Percentiles rank a stretch among this genome's conserved stretches.
These are phyloP conservation scores for Drosophila parthenogenetica DNA, from an alignment of 2,888 invertebrate species.

Conservation along the genomic window DNA sequence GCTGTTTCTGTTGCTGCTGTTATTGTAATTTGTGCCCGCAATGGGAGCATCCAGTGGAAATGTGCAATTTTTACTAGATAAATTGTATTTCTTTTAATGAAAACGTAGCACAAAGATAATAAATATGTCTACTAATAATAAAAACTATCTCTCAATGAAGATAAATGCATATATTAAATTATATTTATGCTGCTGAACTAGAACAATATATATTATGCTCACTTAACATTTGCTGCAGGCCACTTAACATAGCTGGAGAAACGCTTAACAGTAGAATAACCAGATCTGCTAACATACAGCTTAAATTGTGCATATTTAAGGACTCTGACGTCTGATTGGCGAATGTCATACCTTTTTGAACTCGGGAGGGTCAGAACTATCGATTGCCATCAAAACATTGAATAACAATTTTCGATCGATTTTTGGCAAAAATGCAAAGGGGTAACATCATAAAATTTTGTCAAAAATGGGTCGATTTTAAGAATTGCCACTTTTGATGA, in stretches of 20 bases:
- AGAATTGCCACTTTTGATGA: too few species aligned
- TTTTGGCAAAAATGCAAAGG: too few species aligned
- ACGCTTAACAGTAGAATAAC: background rate
- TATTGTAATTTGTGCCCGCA: conserved; percentile 20
- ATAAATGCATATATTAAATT: background rate
- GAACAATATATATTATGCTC: background rate
- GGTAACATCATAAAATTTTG: too few species aligned
- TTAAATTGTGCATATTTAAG: too few species aligned
- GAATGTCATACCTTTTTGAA: too few species aligned
- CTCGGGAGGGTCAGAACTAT: too few species aligned
- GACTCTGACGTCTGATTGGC: too few species aligned
- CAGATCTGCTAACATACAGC: too few species aligned
- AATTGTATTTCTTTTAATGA: conserved; percentile 19
- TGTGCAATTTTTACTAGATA: conserved; percentile 11
- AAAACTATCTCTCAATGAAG: background rate
- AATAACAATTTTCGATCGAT: too few species aligned
- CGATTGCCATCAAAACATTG: too few species aligned
- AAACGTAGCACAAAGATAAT: conserved; percentile 14
- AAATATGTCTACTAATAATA: conserved; percentile 5
- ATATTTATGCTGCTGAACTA: background rate
- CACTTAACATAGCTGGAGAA: conserved; percentile 8
- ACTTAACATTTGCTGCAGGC: background rate
- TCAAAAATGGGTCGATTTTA: too few species aligned
- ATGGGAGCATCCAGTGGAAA: conserved; percentile 8
- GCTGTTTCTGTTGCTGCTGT: background rate